These are phyloP conservation scores for Rhyacophila evoluta DNA, from an alignment of 2,888 invertebrate genomes.

Conservation along the genomic window DNA sequence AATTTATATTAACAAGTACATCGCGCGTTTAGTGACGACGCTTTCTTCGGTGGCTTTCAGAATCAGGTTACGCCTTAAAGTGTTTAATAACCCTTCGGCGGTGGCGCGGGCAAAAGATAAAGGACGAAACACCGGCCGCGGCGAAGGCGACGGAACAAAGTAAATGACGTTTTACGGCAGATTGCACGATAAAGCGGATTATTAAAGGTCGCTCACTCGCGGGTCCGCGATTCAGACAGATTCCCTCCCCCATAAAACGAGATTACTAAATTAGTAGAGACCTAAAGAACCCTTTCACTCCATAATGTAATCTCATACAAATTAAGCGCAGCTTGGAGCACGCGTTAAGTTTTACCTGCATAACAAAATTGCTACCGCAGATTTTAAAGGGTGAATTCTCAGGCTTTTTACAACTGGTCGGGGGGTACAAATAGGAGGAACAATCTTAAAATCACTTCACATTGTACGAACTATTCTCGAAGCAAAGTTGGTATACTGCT, in stretches of 20 bases:
- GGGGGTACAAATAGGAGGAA: no score
- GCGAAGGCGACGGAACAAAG: slow-evolving; percentile 45
- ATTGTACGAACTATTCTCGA: no score
- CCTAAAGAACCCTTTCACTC: slow-evolving; percentile 12
- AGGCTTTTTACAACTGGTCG: no score
- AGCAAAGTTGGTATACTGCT: no score
- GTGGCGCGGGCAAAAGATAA: slow-evolving; percentile 28
- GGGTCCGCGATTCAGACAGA: slow-evolving; percentile 40
- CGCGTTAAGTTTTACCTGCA: slow-evolving; percentile 12
- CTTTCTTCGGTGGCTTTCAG: no score
- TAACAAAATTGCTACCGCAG: neutral
- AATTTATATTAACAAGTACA: no score
- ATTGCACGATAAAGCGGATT: slow-evolving; percentile 53
- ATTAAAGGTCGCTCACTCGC: slow-evolving; percentile 46
- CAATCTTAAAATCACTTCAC: no score
- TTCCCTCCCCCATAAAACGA: slow-evolving; percentile 29
- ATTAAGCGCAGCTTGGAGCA: slow-evolving; percentile 3
- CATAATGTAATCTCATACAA: slow-evolving; percentile 14
- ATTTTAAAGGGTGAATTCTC: no score
- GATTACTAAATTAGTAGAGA: slow-evolving; percentile 16
- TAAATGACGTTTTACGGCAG: slow-evolving; percentile 53
- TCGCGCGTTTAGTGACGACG: no score
- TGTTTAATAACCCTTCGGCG: neutral
- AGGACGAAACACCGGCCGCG: slow-evolving; percentile 35
- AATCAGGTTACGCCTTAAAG: no score